Evolutionary conservation across 2,888 invertebrate genomes (phyloP).

Genomic region (Melanotus villosus): DNA sequence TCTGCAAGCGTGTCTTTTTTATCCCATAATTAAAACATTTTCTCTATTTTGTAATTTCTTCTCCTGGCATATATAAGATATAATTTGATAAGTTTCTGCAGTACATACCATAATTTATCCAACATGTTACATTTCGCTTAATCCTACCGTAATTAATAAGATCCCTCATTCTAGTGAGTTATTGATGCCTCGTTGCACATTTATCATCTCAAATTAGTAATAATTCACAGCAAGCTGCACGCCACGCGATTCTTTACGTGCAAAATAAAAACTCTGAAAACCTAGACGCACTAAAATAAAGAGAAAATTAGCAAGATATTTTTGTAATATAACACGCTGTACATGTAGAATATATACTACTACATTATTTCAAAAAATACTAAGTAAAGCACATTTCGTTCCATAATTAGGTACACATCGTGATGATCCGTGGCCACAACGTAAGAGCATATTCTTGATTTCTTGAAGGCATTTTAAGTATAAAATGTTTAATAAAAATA

Average conservation of each 20-base stretch:
- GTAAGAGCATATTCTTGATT: no score
- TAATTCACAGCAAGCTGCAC: slow-evolving; percentile 27
- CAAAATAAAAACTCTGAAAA: background rate
- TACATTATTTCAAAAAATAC: no score
- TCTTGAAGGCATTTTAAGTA: no score
- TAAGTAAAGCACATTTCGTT: no score
- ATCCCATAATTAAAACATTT: slow-evolving; percentile 10
- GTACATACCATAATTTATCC: slow-evolving; percentile 17
- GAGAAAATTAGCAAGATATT: no score
- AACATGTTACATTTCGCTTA: slow-evolving; percentile 23
- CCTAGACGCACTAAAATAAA: background rate
- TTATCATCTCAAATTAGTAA: slow-evolving; percentile 40
- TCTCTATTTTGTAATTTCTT: background rate
- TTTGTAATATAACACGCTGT: no score
- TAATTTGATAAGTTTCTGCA: slow-evolving; percentile 10
- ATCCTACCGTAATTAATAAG: slow-evolving; percentile 39
- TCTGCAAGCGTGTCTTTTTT: slow-evolving; percentile 6
- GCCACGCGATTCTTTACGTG: slow-evolving; percentile 17
- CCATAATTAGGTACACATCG: no score
- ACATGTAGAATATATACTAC: no score
- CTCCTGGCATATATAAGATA: background rate
- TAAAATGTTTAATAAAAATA: no score
- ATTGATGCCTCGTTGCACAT: slow-evolving; percentile 35
- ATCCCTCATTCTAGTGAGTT: slow-evolving; percentile 26
- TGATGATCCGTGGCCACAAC: no score